phyloP scores from a whole-genome alignment of 2,888 invertebrate species.

The Calliopum simillimum region DNA sequence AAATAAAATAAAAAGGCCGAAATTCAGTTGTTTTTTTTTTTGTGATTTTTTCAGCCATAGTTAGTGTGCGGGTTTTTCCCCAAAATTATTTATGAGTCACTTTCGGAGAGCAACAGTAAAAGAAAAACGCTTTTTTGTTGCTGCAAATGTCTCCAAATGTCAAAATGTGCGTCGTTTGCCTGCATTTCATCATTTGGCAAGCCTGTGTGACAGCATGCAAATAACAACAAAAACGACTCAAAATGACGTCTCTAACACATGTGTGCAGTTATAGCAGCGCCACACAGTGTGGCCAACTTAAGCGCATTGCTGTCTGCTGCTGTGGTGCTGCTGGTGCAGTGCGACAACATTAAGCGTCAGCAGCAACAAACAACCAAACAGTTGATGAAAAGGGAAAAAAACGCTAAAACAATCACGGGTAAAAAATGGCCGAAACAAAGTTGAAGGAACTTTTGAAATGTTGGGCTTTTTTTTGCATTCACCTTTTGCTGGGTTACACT shows the following conservation, averaged over 20 bases:
- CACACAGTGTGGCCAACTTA: constrained; percentile 4
- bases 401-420: background rate
- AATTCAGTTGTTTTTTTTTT: background rate
- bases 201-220: background rate
- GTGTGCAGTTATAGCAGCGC: constrained; percentile 1
- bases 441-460: constrained; percentile 13
- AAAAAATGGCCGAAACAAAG: constrained; percentile 1
- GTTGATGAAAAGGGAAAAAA: background rate
- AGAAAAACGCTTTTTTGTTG: background rate
- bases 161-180: constrained; percentile 38
- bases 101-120: background rate
- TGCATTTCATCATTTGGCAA: constrained; percentile 33
- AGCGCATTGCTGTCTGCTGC: background rate
- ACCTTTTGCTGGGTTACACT: too few species aligned
- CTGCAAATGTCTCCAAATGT: constrained; percentile 21
- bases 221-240: background rate
- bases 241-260: constrained; percentile 2
- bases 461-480: too few species aligned
- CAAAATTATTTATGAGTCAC: constrained; percentile 19
- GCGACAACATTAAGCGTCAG: constrained; percentile 24
- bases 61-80: background rate
- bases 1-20: background rate
- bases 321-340: constrained; percentile 25
- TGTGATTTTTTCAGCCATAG: background rate
- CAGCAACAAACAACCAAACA: background rate